Evolutionary conservation across 2,113 vertebrate genomes (phyloP), one percentile per base, ranked within the genome.

Genomic region (Eleginops maclovinus): DNA sequence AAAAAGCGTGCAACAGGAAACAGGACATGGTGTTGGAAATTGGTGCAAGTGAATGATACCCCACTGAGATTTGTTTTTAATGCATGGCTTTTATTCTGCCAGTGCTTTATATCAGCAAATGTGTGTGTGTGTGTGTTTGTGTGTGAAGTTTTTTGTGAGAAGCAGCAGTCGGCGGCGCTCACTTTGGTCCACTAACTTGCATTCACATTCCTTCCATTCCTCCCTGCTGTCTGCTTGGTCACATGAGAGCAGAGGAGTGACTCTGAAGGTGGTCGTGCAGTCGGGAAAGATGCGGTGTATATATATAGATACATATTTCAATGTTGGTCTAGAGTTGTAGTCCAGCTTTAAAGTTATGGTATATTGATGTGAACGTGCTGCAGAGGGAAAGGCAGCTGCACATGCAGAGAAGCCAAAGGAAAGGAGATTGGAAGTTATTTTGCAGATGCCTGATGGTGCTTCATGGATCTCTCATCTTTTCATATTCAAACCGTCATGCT

Each of bases 171-270:
- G 66, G 24, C 16, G 43, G 63, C 21, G 28, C 72, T 87, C 53
- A 71, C 76, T 89, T n/a, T 79, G 74, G 72, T 88, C 78, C 88
- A 81, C 82, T 78, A 84, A 86, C 87, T 87, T 89, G 84, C 73
- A 75, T 88, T 90, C 84, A 83, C 91, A 93, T 94, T 93, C 92
- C 84, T 91, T 84, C 31, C 31, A 36, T 36, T 36, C 31, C 8
- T 36, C 73, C 49, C 71, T 49, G 72, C 86, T 90, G 82, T 89
- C 85, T 80, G 56, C 87, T 80, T 24, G 26, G 81, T 91, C 91
- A 91, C 86, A 75, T 89, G 87, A 90, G 64, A 64, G 40, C 36
- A 36, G 58, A 77, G 81, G 75, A 82, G 79, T 70, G 70, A 36
- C 54, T 47, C 75, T 64, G 47, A 55, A 68, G 65, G 51, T 72